phyloP scores from a whole-genome alignment of 2,888 invertebrate species.

The Ashinkailepas kermadecensis region DNA sequence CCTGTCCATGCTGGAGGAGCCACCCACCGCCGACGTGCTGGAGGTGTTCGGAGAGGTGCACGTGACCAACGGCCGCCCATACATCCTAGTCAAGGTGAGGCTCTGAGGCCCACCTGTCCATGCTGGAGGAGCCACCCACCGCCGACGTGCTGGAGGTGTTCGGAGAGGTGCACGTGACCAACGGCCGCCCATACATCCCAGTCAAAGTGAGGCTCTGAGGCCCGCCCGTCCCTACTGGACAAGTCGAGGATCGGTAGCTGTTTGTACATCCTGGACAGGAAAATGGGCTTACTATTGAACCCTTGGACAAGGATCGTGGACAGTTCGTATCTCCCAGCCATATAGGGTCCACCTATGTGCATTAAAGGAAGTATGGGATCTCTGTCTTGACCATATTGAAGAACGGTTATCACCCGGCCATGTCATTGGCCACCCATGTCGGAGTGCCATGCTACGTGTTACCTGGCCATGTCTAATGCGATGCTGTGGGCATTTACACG shows the following conservation, averaged over 20 bases:
- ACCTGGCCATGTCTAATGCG: no score
- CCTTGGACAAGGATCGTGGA: no score
- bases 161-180: conserved; percentile 25
- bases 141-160: conserved; percentile 23
- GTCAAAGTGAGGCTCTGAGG: not conserved
- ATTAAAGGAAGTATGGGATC: no score
- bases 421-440: no score
- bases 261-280: not conserved
- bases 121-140: conserved; percentile 4
- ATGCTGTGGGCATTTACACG: no score
- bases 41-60: conserved; percentile 26
- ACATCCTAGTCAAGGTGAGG: not conserved
- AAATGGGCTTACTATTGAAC: no score
- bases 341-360: no score
- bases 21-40: conserved; percentile 15
- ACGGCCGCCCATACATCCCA: not conserved
- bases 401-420: no score
- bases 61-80: not conserved
- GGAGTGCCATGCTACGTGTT: no score
- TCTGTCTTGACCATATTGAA: no score
- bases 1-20: not conserved
- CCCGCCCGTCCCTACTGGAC: not conserved
- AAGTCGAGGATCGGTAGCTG: not conserved
- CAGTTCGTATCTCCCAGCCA: no score
- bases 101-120: not conserved